phyloP scores from a whole-genome alignment of 1,140 invertebrate species.

The Eufriesea mexicana region DNA sequence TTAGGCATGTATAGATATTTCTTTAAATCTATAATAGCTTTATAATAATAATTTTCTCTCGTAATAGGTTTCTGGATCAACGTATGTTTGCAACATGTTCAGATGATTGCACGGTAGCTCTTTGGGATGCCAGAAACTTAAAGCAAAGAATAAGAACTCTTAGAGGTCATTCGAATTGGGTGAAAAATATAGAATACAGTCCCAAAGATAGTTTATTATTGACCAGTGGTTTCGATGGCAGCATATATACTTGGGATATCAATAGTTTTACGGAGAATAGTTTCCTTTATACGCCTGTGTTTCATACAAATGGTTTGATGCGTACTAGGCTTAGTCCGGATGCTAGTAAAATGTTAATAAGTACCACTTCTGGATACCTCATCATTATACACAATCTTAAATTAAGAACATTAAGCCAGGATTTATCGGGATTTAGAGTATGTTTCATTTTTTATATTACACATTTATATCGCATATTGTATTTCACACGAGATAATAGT shows the following conservation, averaged over 20 bases:
- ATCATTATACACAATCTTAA: constrained; percentile 95
- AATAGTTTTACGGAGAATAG: constrained; percentile 92
- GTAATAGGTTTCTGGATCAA: constrained; percentile 91
- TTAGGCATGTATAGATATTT: constrained; percentile 85
- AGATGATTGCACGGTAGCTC: constrained; percentile 94
- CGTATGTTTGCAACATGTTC: constrained; percentile 96
- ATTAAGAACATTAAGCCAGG: constrained; percentile 89
- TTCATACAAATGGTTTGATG: constrained; percentile 93
- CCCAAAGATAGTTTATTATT: constrained; percentile 92
- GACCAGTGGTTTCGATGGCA: constrained; percentile 96
- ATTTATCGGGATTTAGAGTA: constrained; percentile 94
- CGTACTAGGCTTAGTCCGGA: constrained; percentile 93
- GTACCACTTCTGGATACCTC: constrained; percentile 93
- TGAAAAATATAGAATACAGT: constrained; percentile 97
- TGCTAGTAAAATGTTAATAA: constrained; percentile 93
- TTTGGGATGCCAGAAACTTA: constrained; percentile 95
- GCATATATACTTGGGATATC: constrained; percentile 97
- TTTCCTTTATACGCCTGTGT: constrained; percentile 90
- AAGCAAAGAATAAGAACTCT: constrained; percentile 89
- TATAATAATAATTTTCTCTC: constrained; percentile 35
- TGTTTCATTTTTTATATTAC: neutral
- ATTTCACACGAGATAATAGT: neutral
- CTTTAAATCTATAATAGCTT: neutral
- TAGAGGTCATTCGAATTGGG: constrained; percentile 96
- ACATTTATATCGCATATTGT: neutral